Percentiles rank a stretch among this genome's conserved stretches.
phyloP scores from a whole-genome alignment of 2,113 vertebrate species.

The Cercopithecus mona region DNA sequence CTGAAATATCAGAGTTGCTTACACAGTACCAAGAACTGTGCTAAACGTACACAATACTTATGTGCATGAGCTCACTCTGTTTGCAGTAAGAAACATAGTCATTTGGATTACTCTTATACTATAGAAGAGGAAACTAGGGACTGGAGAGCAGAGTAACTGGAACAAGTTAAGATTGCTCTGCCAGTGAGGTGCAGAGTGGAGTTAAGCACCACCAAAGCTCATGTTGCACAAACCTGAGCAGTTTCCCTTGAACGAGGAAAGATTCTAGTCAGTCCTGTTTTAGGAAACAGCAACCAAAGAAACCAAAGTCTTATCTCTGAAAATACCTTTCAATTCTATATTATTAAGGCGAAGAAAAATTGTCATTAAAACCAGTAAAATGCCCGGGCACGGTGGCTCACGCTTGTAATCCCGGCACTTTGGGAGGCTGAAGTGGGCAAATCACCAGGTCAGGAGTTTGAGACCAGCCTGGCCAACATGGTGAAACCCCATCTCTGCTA shows the following conservation, averaged over 20 bases:
- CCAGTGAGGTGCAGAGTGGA: too few species aligned
- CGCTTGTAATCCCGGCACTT: too few species aligned
- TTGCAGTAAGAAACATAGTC: rapidly evolving
- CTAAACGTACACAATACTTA: neutral
- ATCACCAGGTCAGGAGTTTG: too few species aligned
- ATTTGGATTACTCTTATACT: neutral
- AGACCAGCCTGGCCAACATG: too few species aligned
- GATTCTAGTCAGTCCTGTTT: neutral
- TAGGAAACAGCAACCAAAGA: neutral
- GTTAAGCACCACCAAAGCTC: rapidly evolving
- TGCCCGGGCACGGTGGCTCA: too few species aligned
- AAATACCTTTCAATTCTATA: neutral
- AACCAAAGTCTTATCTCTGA: neutral
- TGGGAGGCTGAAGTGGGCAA: too few species aligned
- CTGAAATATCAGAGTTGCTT: neutral
- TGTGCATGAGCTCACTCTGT: rapidly evolving
- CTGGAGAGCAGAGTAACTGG: rapidly evolving
- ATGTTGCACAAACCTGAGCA: neutral
- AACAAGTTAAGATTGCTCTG: too few species aligned
- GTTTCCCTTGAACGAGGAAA: neutral
- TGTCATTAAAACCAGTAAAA: neutral
- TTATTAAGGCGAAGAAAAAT: neutral
- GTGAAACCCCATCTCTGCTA: too few species aligned
- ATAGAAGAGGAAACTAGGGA: neutral
- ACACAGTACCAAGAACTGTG: neutral